Percentiles rank a stretch among this genome's conserved stretches.
These are phyloP conservation scores for Patella ulyssiponensis DNA, from an alignment of 2,888 invertebrate species.

Conservation along the genomic window DNA sequence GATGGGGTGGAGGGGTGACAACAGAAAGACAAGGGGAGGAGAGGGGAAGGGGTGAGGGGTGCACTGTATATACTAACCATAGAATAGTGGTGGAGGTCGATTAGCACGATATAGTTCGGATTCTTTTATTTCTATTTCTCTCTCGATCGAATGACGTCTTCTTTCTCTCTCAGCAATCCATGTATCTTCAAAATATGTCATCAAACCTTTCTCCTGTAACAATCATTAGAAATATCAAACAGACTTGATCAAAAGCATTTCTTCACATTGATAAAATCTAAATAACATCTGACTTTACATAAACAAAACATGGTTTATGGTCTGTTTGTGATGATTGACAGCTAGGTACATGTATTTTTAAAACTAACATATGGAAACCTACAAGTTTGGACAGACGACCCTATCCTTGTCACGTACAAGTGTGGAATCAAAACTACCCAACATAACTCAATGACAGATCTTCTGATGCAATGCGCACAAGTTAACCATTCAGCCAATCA, in stretches of 20 bases:
- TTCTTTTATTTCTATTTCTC: conserved; percentile 66
- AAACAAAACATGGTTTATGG: too few species aligned
- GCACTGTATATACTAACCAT: conserved; percentile 51
- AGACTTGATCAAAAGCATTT: not conserved
- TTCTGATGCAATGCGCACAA: too few species aligned
- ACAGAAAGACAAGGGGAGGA: too few species aligned
- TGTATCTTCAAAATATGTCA: conserved; percentile 69
- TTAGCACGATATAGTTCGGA: conserved; percentile 66
- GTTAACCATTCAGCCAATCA: too few species aligned
- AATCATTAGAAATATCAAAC: not conserved
- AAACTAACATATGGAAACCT: not conserved
- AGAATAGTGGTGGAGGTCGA: conserved; percentile 65
- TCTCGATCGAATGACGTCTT: conserved; percentile 64
- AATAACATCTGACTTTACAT: not conserved
- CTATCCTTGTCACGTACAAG: too few species aligned
- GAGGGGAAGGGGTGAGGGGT: too few species aligned
- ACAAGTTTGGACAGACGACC: too few species aligned
- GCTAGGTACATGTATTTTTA: too few species aligned
- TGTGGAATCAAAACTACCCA: too few species aligned
- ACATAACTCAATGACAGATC: too few species aligned
- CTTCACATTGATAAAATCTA: not conserved
- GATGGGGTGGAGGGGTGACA: too few species aligned
- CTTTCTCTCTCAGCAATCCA: conserved; percentile 68
- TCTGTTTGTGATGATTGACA: not conserved
- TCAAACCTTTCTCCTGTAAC: conserved; percentile 66